Evolutionary conservation across 2,888 invertebrate species (phyloP).

Genomic region (Oxytorus armatus): DNA sequence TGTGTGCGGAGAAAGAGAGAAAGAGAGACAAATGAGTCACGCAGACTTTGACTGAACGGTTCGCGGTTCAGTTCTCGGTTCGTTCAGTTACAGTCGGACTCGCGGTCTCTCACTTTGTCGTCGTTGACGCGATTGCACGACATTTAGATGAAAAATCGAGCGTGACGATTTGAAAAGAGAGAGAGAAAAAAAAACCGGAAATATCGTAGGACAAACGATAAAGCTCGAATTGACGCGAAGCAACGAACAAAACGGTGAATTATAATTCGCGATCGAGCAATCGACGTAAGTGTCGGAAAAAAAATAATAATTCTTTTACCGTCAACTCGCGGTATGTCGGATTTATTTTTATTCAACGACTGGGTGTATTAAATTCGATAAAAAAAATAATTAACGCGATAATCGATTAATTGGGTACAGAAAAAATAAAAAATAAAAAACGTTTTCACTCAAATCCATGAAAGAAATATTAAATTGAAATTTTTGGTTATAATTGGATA

Average conservation of each 20-base stretch:
- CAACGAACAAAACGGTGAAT: conserved; percentile 30
- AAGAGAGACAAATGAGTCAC: conserved; percentile 60
- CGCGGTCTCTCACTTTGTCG: conserved; percentile 49
- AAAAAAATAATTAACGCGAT: conserved; percentile 5
- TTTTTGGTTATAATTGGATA: too few relatives aligned
- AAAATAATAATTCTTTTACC: conserved; percentile 31
- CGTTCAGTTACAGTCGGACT: conserved; percentile 54
- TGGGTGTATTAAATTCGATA: background rate
- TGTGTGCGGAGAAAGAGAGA: conserved; percentile 37
- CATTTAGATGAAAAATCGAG: conserved; percentile 16
- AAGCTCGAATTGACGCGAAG: background rate
- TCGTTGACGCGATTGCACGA: conserved; percentile 49
- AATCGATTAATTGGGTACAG: background rate
- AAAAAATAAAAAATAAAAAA: background rate
- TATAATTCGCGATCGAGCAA: conserved; percentile 27
- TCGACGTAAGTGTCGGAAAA: conserved; percentile 47
- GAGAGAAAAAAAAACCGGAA: conserved; percentile 3
- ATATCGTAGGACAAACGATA: background rate
- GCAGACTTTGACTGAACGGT: conserved; percentile 58
- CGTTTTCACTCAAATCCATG: too few relatives aligned
- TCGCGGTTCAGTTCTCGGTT: conserved; percentile 31
- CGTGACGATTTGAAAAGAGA: conserved; percentile 9
- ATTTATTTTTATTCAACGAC: background rate
- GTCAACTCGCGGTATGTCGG: conserved; percentile 38
- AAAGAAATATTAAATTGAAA: too few relatives aligned